Conservation (phyloP, 1,140 invertebrate species). For the Holotrichia oblita region DNA sequence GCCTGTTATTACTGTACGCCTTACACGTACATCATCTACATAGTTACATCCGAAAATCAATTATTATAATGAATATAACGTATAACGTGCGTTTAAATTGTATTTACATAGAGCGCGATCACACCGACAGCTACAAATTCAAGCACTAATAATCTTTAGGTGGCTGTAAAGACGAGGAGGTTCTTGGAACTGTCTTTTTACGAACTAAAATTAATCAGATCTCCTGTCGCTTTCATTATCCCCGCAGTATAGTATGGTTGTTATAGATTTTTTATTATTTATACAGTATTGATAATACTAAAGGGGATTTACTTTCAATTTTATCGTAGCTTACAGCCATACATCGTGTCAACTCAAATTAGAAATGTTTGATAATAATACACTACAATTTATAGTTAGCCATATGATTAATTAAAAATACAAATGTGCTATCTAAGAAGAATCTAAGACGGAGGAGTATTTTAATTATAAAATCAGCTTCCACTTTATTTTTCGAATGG, state of each 20-base stretch:
- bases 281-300: background rate
- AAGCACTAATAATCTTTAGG: background rate
- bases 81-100: background rate
- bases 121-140: background rate
- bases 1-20: background rate
- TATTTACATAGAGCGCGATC: background rate
- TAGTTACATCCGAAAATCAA: conserved; percentile 3
- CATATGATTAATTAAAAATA: no score
- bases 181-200: conserved; percentile 38
- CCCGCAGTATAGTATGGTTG: conserved; percentile 3
- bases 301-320: conserved; percentile 6
- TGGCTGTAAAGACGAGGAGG: background rate
- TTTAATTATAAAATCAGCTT: no score
- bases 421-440: no score
- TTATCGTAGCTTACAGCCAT: background rate
- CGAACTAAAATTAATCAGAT: conserved; percentile 38
- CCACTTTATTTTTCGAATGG: no score
- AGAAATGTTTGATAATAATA: no score
- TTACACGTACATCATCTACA: background rate
- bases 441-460: no score
- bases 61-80: background rate
- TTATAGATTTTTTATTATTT: conserved; percentile 31
- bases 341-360: no score
- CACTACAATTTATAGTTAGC: no score
- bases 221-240: conserved; percentile 38